phyloP scores from a whole-genome alignment of 2,113 vertebrate genomes.

The Urocynchramus pylzowi region DNA sequence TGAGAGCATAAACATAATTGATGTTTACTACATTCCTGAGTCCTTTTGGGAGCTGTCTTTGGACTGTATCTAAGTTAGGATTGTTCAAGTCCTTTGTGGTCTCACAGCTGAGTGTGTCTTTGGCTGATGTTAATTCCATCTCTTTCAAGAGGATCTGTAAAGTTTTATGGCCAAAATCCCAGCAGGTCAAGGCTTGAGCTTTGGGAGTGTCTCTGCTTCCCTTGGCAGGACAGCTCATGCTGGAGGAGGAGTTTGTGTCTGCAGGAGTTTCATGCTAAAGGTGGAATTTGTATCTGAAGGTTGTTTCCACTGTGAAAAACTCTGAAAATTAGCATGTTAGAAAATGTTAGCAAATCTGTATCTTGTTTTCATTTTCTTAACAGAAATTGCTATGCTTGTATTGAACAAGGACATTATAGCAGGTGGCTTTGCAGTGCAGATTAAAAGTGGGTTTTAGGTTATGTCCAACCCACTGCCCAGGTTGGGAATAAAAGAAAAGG shows the following conservation, averaged over 20 bases:
- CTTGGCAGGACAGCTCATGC: neutral
- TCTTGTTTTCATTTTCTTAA: neutral
- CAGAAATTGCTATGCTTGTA: fast-evolving
- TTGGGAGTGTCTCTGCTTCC: neutral
- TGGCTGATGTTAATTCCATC: neutral
- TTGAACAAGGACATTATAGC: neutral
- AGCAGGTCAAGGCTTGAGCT: neutral
- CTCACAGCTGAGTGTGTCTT: neutral
- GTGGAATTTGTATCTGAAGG: no score
- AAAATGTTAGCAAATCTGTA: neutral
- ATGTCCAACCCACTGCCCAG: neutral
- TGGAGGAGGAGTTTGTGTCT: neutral
- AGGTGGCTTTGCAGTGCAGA: neutral
- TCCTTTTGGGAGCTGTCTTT: neutral
- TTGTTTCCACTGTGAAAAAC: neutral
- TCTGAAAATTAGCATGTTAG: no score
- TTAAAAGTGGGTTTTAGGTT: neutral
- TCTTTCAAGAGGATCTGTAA: neutral
- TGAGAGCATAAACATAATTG: neutral
- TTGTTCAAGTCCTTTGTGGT: neutral
- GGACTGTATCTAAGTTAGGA: neutral
- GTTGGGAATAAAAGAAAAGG: neutral
- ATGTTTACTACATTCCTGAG: neutral
- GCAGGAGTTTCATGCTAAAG: no score
- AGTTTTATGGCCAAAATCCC: neutral